These are phyloP conservation scores for Gadus chalcogrammus DNA, from an alignment of 2,113 vertebrate species.

Conservation along the genomic window DNA sequence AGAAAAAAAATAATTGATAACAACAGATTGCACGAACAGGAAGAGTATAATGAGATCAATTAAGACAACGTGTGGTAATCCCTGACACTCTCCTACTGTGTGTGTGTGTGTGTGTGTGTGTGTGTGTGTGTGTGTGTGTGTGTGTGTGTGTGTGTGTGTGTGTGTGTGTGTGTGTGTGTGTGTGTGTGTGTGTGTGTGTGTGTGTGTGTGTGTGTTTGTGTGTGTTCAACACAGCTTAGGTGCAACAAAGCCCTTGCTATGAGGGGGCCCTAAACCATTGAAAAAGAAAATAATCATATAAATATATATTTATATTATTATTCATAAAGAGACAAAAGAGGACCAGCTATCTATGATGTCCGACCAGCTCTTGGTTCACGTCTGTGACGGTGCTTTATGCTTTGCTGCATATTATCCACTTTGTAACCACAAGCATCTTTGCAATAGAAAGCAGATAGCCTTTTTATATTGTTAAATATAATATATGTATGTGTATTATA, in stretches of 20 bases:
- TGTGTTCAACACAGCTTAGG: slow-evolving; percentile 50
- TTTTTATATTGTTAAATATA: slow-evolving; percentile 24
- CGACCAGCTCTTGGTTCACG: slow-evolving; percentile 39
- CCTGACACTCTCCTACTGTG: slow-evolving; percentile 28
- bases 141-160: too few species aligned
- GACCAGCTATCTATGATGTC: slow-evolving; percentile 34
- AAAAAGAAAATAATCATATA: not conserved
- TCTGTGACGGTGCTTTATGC: slow-evolving; percentile 17
- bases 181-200: not conserved
- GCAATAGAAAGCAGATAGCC: slow-evolving; percentile 36
- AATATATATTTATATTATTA: too few species aligned
- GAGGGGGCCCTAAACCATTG: not conserved
- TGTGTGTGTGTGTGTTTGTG: slow-evolving; percentile 10
- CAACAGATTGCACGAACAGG: slow-evolving; percentile 31
- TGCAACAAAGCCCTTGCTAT: slow-evolving; percentile 31
- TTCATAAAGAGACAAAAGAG: slow-evolving; percentile 29
- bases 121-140: slow-evolving; percentile 2
- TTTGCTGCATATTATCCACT: slow-evolving; percentile 31
- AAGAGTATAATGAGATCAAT: slow-evolving; percentile 64
- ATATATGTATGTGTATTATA: too few species aligned
- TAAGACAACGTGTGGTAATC: slow-evolving; percentile 61
- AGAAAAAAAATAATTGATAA: too few species aligned
- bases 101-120: slow-evolving; percentile 26
- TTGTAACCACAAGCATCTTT: slow-evolving; percentile 18
- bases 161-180: slow-evolving; percentile 16